These are phyloP conservation scores for Cerastis leucographa DNA, from an alignment of 2,888 invertebrate species.

Conservation along the genomic window DNA sequence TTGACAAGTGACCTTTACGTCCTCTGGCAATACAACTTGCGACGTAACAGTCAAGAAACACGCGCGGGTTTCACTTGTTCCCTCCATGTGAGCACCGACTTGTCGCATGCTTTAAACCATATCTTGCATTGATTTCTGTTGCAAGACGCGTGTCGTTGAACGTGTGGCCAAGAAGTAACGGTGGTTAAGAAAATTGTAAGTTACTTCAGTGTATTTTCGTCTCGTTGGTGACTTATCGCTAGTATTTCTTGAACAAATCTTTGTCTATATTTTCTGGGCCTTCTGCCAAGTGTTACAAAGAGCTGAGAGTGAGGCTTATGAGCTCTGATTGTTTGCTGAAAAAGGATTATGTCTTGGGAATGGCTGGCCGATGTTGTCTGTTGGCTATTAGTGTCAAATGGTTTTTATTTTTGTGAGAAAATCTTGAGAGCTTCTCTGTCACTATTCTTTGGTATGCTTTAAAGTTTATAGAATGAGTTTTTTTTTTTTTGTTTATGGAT, in stretches of 20 bases:
- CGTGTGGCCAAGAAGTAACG: not conserved
- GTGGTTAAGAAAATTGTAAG: not conserved
- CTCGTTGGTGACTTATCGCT: not conserved
- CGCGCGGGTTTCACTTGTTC: not conserved
- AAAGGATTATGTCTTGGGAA: slow-evolving; percentile 11
- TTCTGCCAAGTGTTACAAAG: slow-evolving; percentile 26
- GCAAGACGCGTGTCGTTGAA: not conserved
- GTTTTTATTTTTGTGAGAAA: not conserved
- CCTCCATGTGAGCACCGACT: not conserved
- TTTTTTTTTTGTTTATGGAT: too few species aligned
- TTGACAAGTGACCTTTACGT: too few species aligned
- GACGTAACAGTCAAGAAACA: not conserved
- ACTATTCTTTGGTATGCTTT: not conserved
- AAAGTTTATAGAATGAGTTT: too few species aligned
- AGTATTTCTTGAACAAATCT: slow-evolving; percentile 5
- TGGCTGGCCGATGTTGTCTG: not conserved
- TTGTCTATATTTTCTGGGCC: slow-evolving; percentile 10
- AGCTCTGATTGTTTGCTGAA: slow-evolving; percentile 14
- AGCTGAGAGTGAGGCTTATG: slow-evolving; percentile 11
- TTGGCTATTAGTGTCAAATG: not conserved
- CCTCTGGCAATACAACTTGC: not conserved
- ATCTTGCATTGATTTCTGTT: not conserved
- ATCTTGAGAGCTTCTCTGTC: not conserved
- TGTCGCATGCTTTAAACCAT: not conserved
- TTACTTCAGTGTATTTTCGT: slow-evolving; percentile 18